Conservation (phyloP, 2,797 vertebrate species). For the Pyrocephalus nanus region DNA sequence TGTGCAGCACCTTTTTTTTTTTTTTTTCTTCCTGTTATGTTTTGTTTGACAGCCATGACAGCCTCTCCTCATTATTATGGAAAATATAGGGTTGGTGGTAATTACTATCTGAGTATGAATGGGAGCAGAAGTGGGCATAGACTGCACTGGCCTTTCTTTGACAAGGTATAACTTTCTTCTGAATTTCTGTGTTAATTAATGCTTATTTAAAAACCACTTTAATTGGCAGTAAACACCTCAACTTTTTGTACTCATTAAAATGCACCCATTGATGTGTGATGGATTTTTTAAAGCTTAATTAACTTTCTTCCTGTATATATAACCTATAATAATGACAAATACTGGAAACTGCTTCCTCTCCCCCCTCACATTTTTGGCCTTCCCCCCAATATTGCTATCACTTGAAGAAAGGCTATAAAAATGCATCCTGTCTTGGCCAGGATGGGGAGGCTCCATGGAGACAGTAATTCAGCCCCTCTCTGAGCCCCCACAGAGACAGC, state of each 20-base stretch:
- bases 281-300: slow-evolving; percentile 85
- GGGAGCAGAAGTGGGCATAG: slow-evolving; percentile 85
- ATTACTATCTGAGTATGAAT: slow-evolving; percentile 89
- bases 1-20: slow-evolving; percentile 63
- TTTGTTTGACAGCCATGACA: slow-evolving; percentile 86
- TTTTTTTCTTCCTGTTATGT: slow-evolving; percentile 63
- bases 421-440: slow-evolving; percentile 27
- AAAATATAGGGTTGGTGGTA: slow-evolving; percentile 91
- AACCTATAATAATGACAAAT: slow-evolving; percentile 84
- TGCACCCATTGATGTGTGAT: slow-evolving; percentile 85
- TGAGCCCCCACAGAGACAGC: not conserved
- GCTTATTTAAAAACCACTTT: slow-evolving; percentile 87
- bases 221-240: slow-evolving; percentile 92
- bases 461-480: not conserved
- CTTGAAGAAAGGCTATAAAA: slow-evolving; percentile 61
- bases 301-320: slow-evolving; percentile 83
- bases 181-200: slow-evolving; percentile 89
- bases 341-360: slow-evolving; percentile 63
- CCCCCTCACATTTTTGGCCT: not conserved
- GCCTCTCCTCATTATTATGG: slow-evolving; percentile 89
- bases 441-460: slow-evolving; percentile 1
- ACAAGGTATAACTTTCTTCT: slow-evolving; percentile 91
- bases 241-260: slow-evolving; percentile 87
- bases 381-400: not conserved
- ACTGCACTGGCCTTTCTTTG: slow-evolving; percentile 87